Evolutionary conservation across 2,888 invertebrate species (phyloP).

Genomic region (Stenoptilia bipunctidactyla): DNA sequence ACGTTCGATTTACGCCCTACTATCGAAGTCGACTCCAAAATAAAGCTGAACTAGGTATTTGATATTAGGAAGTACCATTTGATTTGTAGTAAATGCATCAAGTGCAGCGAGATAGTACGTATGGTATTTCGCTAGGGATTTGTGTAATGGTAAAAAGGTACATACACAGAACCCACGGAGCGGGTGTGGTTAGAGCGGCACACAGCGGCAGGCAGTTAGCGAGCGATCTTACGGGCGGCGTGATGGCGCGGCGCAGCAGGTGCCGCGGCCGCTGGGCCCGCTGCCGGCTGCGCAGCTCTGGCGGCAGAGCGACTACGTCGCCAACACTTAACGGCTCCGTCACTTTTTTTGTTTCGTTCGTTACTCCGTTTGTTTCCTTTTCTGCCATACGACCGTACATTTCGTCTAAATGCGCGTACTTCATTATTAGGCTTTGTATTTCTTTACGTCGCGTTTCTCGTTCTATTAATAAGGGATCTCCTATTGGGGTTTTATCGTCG

Average conservation of each 20-base stretch:
- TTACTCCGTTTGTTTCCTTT: constrained; percentile 38
- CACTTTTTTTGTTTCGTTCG: constrained; percentile 28
- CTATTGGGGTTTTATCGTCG: constrained; percentile 65
- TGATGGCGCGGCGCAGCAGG: constrained; percentile 64
- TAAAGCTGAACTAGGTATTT: too few relatives aligned
- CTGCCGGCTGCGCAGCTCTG: constrained; percentile 55
- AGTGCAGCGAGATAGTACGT: too few relatives aligned
- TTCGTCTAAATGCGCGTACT: constrained; percentile 85
- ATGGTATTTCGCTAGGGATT: too few relatives aligned
- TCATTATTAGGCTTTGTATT: constrained; percentile 84
- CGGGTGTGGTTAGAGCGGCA: constrained; percentile 61
- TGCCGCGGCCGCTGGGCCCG: constrained; percentile 52
- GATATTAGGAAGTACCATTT: too few relatives aligned
- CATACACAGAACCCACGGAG: constrained; percentile 41
- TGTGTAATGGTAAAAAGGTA: too few relatives aligned
- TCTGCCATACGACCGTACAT: constrained; percentile 70
- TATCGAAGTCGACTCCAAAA: too few relatives aligned
- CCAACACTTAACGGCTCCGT: constrained; percentile 47
- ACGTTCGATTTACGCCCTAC: too few relatives aligned
- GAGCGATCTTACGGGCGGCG: constrained; percentile 71
- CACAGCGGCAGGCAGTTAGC: constrained; percentile 58
- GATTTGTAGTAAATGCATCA: too few relatives aligned
- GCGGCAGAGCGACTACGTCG: constrained; percentile 53
- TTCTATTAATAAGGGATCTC: constrained; percentile 74
- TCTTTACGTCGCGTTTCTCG: constrained; percentile 86